Percentiles rank a stretch among this genome's conserved stretches.
phyloP scores from a whole-genome alignment of 2,888 invertebrate species.

The Seira ritae region DNA sequence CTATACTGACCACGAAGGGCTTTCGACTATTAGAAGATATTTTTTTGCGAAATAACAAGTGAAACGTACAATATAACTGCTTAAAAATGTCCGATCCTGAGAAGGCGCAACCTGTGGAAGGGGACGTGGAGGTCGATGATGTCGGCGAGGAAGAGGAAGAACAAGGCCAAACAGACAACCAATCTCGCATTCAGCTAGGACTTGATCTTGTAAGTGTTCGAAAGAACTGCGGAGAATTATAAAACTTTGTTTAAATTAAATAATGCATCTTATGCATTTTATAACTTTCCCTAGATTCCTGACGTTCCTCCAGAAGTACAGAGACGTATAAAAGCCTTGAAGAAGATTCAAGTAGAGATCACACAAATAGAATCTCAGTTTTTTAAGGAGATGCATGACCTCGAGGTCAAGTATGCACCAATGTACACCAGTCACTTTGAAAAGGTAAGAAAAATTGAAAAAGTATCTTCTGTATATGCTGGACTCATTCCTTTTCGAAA shows the following conservation, averaged over 20 bases:
- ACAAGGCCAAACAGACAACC: conserved; percentile 74
- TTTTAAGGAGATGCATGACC: conserved; percentile 93
- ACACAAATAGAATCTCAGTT: conserved; percentile 80
- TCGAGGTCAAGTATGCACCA: conserved; percentile 93
- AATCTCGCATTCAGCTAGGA: conserved; percentile 10
- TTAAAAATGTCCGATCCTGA: conserved; percentile 65
- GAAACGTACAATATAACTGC: no score
- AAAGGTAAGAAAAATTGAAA: conserved; percentile 79
- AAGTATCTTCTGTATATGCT: no score
- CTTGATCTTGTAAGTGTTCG: conserved; percentile 38
- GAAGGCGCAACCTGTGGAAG: conserved; percentile 77
- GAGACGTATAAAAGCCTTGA: conserved; percentile 69
- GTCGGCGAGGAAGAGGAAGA: conserved; percentile 81
- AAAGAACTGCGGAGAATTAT: neutral
- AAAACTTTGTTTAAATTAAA: no score
- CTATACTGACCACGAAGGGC: no score
- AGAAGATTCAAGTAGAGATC: conserved; percentile 72
- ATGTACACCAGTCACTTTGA: conserved; percentile 87
- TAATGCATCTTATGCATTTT: neutral
- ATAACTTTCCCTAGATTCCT: no score
- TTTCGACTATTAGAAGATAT: no score
- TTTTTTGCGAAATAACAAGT: no score
- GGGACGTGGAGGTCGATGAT: conserved; percentile 82
- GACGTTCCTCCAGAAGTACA: conserved; percentile 70
- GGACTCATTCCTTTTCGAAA: no score